These are phyloP conservation scores for Drosophila kanapiae DNA, from an alignment of 1,140 invertebrate genomes.

Conservation along the genomic window DNA sequence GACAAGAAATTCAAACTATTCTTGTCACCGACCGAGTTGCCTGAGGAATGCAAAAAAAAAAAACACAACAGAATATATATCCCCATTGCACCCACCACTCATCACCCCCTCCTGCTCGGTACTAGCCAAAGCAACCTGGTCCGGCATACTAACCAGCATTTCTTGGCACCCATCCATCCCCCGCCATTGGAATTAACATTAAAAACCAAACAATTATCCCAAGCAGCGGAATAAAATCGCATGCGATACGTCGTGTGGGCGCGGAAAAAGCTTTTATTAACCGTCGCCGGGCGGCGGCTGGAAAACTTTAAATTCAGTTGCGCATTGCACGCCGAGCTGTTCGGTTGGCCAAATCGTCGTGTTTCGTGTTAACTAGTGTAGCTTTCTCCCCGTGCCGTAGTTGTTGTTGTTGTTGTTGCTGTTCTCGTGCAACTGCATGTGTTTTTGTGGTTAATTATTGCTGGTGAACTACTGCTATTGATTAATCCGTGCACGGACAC, in stretches of 20 bases:
- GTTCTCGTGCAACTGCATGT: slow-evolving; percentile 51
- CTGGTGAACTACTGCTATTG: slow-evolving; percentile 51
- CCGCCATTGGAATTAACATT: slow-evolving; percentile 10
- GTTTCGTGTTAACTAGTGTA: slow-evolving; percentile 19
- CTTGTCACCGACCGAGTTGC: too few relatives aligned
- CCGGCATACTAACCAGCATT: slow-evolving; percentile 61
- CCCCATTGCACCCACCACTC: slow-evolving; percentile 6
- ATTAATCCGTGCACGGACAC: slow-evolving; percentile 42
- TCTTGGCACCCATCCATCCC: slow-evolving; percentile 28
- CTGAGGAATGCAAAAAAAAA: slow-evolving; percentile 57
- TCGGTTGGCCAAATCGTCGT: slow-evolving; percentile 44
- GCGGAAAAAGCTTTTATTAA: slow-evolving; percentile 47
- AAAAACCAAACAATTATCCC: slow-evolving; percentile 32
- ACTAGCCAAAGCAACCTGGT: slow-evolving; percentile 24
- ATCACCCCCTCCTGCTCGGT: not conserved
- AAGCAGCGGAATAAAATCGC: slow-evolving; percentile 10
- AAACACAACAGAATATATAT: not conserved
- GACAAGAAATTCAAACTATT: too few relatives aligned
- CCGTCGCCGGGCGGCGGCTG: slow-evolving; percentile 34
- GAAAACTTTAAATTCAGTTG: slow-evolving; percentile 71
- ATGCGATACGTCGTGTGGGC: slow-evolving; percentile 35
- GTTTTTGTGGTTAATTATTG: slow-evolving; percentile 21
- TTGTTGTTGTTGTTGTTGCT: not conserved
- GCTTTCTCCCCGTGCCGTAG: slow-evolving; percentile 9
- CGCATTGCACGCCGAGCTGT: slow-evolving; percentile 68